Percentiles rank a stretch among this genome's conserved stretches.
phyloP scores from a whole-genome alignment of 2,113 vertebrate genomes.

The Hassar affinis region DNA sequence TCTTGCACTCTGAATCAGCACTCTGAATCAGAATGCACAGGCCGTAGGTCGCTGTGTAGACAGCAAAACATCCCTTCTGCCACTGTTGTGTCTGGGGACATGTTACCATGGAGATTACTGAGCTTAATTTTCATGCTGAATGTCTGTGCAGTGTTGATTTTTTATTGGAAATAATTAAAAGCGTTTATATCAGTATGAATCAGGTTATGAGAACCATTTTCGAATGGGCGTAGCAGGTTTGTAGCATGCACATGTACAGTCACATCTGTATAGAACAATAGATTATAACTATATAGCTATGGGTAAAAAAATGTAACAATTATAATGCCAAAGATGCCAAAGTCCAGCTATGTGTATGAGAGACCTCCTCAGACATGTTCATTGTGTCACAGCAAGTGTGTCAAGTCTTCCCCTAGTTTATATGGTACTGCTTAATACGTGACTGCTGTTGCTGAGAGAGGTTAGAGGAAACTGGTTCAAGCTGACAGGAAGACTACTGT shows the following conservation, averaged over 20 bases:
- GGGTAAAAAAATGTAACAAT: neutral
- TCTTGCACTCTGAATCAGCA: constrained; percentile 14
- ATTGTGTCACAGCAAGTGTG: neutral
- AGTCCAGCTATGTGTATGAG: neutral
- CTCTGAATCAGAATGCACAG: neutral
- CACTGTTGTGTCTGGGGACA: neutral
- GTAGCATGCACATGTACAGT: neutral
- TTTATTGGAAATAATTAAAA: neutral
- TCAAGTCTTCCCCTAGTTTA: neutral
- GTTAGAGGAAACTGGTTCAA: neutral
- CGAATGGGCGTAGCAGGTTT: neutral
- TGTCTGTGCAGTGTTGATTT: constrained; percentile 12
- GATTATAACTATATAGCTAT: neutral
- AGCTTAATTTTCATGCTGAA: constrained; percentile 26
- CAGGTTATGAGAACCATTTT: neutral
- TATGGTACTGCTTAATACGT: neutral
- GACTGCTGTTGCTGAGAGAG: neutral
- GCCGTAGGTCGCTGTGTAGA: neutral
- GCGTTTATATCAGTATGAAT: neutral
- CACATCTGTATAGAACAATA: neutral
- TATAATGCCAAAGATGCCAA: neutral
- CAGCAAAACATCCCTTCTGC: neutral
- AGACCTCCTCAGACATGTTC: neutral
- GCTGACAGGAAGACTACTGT: neutral
- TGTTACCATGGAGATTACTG: neutral